Evolutionary conservation across 1,140 invertebrate species (phyloP).

Genomic region (Zaprionus capensis): DNA sequence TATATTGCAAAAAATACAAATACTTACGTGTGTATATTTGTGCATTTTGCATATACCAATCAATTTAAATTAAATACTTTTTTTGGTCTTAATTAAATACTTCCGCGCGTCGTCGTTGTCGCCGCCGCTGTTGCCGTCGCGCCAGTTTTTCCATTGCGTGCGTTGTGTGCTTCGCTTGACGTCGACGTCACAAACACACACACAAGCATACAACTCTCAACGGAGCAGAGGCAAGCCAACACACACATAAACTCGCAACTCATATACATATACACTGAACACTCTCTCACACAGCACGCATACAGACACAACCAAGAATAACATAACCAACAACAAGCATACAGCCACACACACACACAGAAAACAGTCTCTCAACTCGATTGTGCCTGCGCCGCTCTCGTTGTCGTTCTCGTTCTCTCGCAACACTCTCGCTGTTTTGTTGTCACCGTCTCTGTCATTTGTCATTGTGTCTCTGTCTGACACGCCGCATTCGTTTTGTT

Average conservation of each 20-base stretch:
- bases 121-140: slow-evolving; percentile 54
- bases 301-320: slow-evolving; percentile 20
- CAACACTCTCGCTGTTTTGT: slow-evolving; percentile 47
- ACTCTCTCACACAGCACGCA: slow-evolving; percentile 2
- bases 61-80: slow-evolving; percentile 79
- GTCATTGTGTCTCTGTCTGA: slow-evolving; percentile 39
- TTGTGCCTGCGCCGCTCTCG: slow-evolving; percentile 31
- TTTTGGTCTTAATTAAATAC: slow-evolving; percentile 75
- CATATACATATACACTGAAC: neutral
- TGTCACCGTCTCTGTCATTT: slow-evolving; percentile 45
- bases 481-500: slow-evolving; percentile 48
- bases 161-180: slow-evolving; percentile 34
- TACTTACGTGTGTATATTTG: slow-evolving; percentile 35
- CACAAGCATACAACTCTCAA: neutral
- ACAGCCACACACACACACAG: neutral
- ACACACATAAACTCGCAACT: slow-evolving; percentile 3
- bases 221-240: neutral
- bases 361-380: slow-evolving; percentile 34
- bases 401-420: slow-evolving; percentile 33
- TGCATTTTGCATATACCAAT: slow-evolving; percentile 65
- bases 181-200: slow-evolving; percentile 39
- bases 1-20: slow-evolving; percentile 19
- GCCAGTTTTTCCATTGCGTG: slow-evolving; percentile 57
- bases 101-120: slow-evolving; percentile 63
- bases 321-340: neutral